Percentiles rank a stretch among this genome's conserved stretches.
phyloP scores from a whole-genome alignment of 2,888 invertebrate genomes.

The Megaustenia siamemsis region DNA sequence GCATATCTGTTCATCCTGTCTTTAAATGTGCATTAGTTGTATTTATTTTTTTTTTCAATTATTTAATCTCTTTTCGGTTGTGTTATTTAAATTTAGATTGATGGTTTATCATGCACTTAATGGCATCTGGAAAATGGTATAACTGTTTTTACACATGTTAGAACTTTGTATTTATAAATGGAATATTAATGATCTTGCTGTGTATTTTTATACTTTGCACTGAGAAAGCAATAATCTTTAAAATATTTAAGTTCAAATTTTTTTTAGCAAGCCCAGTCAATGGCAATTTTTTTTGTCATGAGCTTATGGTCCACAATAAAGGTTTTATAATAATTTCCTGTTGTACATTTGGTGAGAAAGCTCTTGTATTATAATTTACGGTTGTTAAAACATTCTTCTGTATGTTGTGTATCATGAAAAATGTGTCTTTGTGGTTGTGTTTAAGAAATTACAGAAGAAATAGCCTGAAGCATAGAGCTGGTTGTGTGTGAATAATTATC shows the following conservation, averaged over 20 bases:
- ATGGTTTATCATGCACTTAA: too few species aligned
- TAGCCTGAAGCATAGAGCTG: background rate
- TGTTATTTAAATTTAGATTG: too few species aligned
- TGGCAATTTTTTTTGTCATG: background rate
- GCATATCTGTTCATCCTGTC: too few species aligned
- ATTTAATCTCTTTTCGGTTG: too few species aligned
- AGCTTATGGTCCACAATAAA: background rate
- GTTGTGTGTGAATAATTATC: background rate
- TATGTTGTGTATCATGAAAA: background rate
- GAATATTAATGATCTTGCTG: too few species aligned
- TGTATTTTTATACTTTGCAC: background rate
- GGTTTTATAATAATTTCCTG: background rate
- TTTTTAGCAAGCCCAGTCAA: background rate
- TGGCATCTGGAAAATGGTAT: too few species aligned
- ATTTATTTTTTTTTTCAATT: too few species aligned
- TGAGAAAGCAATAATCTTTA: conserved; percentile 25
- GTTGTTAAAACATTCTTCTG: background rate
- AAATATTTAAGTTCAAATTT: background rate
- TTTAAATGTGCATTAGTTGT: too few species aligned
- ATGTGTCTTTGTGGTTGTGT: background rate
- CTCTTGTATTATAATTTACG: background rate
- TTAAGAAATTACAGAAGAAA: background rate
- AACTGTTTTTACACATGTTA: too few species aligned
- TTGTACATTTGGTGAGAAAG: too few species aligned
- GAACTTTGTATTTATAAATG: too few species aligned